Conservation (phyloP, 2,797 vertebrate species). For the Mus minutoides region DNA sequence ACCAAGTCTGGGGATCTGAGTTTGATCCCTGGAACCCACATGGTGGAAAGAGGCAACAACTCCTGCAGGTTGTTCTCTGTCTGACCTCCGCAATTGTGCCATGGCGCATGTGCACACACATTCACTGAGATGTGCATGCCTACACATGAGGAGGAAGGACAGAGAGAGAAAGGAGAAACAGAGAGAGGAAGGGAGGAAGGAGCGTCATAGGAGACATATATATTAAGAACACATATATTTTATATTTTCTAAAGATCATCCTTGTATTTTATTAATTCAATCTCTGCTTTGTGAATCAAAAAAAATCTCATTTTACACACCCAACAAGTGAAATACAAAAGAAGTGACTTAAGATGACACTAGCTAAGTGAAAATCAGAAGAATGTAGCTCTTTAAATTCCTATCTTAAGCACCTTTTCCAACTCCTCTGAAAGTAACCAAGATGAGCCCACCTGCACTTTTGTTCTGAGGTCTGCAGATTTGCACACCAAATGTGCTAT, state of each 20-base stretch:
- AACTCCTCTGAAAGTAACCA: background rate
- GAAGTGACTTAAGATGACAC: background rate
- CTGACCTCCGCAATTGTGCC: background rate
- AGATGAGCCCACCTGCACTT: background rate
- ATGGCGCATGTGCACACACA: background rate
- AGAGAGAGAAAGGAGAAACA: no score
- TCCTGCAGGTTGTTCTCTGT: background rate
- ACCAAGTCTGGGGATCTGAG: background rate
- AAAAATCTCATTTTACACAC: constrained; percentile 28
- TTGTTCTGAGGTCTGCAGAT: background rate
- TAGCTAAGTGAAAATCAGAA: background rate
- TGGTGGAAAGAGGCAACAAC: background rate
- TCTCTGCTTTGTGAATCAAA: background rate
- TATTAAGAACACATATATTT: background rate
- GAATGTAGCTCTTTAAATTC: background rate
- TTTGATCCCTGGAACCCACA: background rate
- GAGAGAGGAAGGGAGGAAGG: no score
- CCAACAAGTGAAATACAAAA: background rate
- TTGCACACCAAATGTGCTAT: constrained; percentile 11
- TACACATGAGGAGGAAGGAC: background rate
- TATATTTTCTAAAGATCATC: constrained; percentile 8
- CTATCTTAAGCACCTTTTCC: background rate
- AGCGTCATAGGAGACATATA: background rate
- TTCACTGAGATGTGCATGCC: background rate
- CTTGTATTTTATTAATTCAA: background rate